Percentiles rank a stretch among this genome's conserved stretches.
Conservation (phyloP, 2,797 vertebrate genomes). For the Lacerta bilineata region DNA sequence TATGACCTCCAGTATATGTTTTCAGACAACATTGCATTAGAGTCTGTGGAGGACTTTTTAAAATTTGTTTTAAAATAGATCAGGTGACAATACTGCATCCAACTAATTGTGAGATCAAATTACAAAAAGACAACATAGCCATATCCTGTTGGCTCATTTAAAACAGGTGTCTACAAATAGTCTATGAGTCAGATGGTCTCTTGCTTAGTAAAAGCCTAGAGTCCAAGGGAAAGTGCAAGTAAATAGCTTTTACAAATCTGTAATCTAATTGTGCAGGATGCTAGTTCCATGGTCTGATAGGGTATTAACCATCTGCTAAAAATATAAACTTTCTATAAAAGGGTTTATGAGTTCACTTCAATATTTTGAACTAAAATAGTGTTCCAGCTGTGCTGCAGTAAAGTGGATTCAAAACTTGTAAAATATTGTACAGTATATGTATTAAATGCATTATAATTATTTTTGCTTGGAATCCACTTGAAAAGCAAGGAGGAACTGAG, state of each 20-base stretch:
- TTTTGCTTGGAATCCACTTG: not conserved
- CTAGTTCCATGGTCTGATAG: not conserved
- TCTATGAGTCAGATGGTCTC: conserved; percentile 62
- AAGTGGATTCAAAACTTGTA: not conserved
- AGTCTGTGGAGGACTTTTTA: not conserved
- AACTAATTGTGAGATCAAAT: conserved; percentile 46
- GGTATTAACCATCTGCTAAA: conserved; percentile 7
- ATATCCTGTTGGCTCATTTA: conserved; percentile 65
- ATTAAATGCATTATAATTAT: not conserved
- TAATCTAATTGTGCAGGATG: conserved; percentile 25
- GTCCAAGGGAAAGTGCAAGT: conserved; percentile 17
- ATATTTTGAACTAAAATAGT: conserved; percentile 2
- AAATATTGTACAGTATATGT: not conserved
- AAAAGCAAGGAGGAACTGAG: not conserved
- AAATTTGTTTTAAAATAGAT: not conserved
- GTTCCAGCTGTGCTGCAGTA: not conserved
- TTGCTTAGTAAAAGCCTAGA: not conserved
- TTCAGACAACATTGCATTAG: conserved; percentile 48
- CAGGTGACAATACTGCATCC: conserved; percentile 50
- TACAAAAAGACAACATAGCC: conserved; percentile 59
- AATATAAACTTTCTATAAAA: no score
- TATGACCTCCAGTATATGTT: conserved; percentile 57
- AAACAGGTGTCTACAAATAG: conserved; percentile 72
- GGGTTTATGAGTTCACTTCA: not conserved
- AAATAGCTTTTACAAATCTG: conserved; percentile 20